Base-by-base conservation (phyloP, 2,113 vertebrate species). In the Tenebrosternarchus preto region DNA sequence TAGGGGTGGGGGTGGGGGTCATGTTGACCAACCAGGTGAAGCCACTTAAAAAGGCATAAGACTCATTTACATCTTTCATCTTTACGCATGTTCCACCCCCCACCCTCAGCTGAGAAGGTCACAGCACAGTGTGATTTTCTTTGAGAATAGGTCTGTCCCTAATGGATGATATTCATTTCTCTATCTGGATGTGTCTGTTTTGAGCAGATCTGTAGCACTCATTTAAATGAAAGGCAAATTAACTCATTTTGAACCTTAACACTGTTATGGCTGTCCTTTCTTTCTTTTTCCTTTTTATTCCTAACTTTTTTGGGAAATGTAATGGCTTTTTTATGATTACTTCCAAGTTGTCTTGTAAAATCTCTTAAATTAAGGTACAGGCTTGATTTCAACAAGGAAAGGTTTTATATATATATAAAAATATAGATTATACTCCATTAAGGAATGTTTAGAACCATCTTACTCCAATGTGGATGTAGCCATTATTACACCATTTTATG, bases 391-490 rank as follows among this genome's bases (percentile, higher is more conserved):
- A 93, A 90, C 91, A 90, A 93, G 91, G 91, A 93, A 80, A 90
- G 78, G 88, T 93, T 85, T 93, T 93, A 92, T 94, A 93, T 93
- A 92, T 93, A 50, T 50, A 50, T 93, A 92, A 92, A 91, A 94
- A 93, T 92, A 92, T 93, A 93, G 93, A 94, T 94, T 94, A 94
- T 93, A 94, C 93, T 94, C 93, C 93, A 94, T 94, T 94, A 94
- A 94, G 93, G 93, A 94, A 94, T 94, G 93, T 94, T 92, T 94
- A 93, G 92, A 93, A 93, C 92, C 93, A 93, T 94, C 92, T 94
- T 94, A 93, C 92, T 94, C 92, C 93, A 92, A 94, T 94, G 92
- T 94, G 93, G 93, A 94, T 94, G 93, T 94, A 94, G 93, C 91
- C 93, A 92, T 93, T 94, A 93, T 90, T 91, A 93, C 91, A 90